Base-by-base conservation (phyloP, 2,888 invertebrate species). In the Rhorus exstirpatorius region DNA sequence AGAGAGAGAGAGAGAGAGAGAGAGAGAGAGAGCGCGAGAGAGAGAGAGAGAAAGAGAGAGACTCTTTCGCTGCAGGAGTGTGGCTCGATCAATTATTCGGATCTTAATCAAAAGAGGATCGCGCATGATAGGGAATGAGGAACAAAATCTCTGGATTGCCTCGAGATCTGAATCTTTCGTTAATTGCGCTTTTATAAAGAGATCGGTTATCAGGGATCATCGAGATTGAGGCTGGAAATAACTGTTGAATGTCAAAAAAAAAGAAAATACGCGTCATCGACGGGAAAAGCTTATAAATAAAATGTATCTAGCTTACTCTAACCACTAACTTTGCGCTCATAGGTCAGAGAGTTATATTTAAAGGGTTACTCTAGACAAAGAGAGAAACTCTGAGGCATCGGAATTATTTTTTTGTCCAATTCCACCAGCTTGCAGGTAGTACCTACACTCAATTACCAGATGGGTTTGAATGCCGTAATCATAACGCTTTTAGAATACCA, bases 151-250 rank as follows among this genome's bases (percentile, higher is more conserved):
- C 10, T 35, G 17, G 55, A 8, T 26, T 51, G 38, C 38, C 58
- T 60, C 38, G 46, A 14, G 14, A 41, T 76, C 58, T 71, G 51
- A 70, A 81, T 76, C n/a, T 71, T 80, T 58, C 38, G 71, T 80
- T 70, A 80, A 76, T 75, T 60, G 63, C 55, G 44, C 58, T 70
- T 61, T 76, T 35, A 65, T 67, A 51, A 63, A n/a, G 44, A 55
- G n/a, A n/a, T 17, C 19, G 63, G 41, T 53, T 60, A 49, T 21
- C 3, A 60, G 17, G 17, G 21, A 14, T 71, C 60, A 12, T n/a
- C 55, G 38, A n/a, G 21, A 49, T 10, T 31, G 14, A 21, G 17
- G 4, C n/a, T 26, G 31, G n/a, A 10, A 49, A 41, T 17, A 41
- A 53, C 51, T 41, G n/a, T 24, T 61, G 7, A 14, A 10, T 6